Percentiles rank a stretch among this genome's conserved stretches.
Evolutionary conservation across 2,797 vertebrate genomes (phyloP).

Genomic region (Threskiornis aethiopicus): DNA sequence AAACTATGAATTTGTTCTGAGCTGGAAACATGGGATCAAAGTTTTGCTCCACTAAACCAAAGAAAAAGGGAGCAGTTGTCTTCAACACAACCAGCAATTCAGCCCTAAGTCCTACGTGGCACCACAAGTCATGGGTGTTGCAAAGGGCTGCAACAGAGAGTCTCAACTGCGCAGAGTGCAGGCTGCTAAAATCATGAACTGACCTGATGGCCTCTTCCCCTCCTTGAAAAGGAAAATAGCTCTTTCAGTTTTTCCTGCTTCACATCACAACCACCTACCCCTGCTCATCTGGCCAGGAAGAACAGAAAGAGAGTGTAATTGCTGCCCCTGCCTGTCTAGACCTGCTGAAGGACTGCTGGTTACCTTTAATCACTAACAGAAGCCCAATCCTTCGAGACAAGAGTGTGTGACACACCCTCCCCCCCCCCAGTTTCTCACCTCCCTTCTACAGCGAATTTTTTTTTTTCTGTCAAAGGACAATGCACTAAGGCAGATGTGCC

Average conservation of each 20-base stretch:
- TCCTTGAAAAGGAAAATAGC: not conserved
- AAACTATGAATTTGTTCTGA: not conserved
- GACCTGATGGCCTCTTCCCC: not conserved
- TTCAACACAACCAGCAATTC: not conserved
- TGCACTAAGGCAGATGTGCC: not conserved
- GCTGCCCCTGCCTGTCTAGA: not conserved
- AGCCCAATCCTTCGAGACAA: fast-evolving
- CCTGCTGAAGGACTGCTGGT: not conserved
- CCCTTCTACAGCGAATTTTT: not conserved
- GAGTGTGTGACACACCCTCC: not conserved
- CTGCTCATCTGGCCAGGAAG: constrained; percentile 9
- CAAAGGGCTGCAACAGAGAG: not conserved
- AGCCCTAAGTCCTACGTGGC: fast-evolving
- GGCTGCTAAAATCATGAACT: not conserved
- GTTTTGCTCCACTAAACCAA: not conserved
- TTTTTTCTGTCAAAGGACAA: not conserved
- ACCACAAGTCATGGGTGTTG: not conserved
- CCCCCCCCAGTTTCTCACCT: not conserved
- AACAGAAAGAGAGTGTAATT: not conserved
- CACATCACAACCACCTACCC: not conserved
- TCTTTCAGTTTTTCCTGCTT: not conserved
- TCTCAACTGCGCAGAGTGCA: not conserved
- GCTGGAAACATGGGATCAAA: not conserved
- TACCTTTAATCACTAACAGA: constrained; percentile 23
- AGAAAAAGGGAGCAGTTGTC: not conserved